Base-by-base conservation (phyloP, 2,113 vertebrate species). In the Salvelinus alpinus region DNA sequence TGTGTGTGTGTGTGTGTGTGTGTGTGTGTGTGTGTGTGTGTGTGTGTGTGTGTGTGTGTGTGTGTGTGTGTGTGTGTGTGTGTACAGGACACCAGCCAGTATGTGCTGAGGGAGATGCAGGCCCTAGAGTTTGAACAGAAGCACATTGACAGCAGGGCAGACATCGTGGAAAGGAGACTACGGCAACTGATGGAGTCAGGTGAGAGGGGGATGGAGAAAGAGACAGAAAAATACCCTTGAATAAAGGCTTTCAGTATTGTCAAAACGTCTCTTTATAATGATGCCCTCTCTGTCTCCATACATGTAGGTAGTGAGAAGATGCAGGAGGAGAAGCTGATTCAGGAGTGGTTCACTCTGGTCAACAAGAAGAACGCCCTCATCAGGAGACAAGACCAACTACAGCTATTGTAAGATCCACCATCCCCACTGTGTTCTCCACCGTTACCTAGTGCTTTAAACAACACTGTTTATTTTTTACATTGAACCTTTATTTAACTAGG, bases 301-400 rank as follows among this genome's bases (percentile, higher is more conserved):
- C 64, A 18, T 18, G 66, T 38, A 68, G 96, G 95, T 67, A 93
- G 89, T 31, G 90, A 96, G 90, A 93, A 89, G 71, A 89, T 92
- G 62, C 92, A 94, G 82, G 96, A 97, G 84, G 96, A 97, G 88
- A 73, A 83, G 31, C 88, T 97, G 84, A 97, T 97, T 76, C 95
- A 97, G 90, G 96, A 97, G 84, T 97, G 96, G 96, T 97, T 97
- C 88, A 95, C 88, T 0, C 88, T 97, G 80, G 96, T 97, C 67
- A 97, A 97, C 90, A 95, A 95, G 91, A 97, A 97, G 82, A 97
- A 97, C 0, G 96, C 95, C 18, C 90, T 97, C 78, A 96, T 97
- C 64, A 93, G 96, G 47, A 90, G 96, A 82, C 96, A 97, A 80
- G 96, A 97, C 89, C 85, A 96, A 82, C 92, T 97, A 70, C 95